Evolutionary conservation across 2,888 invertebrate species (phyloP), one percentile per base, ranked within the genome.

Genomic region (Homarus gammarus): DNA sequence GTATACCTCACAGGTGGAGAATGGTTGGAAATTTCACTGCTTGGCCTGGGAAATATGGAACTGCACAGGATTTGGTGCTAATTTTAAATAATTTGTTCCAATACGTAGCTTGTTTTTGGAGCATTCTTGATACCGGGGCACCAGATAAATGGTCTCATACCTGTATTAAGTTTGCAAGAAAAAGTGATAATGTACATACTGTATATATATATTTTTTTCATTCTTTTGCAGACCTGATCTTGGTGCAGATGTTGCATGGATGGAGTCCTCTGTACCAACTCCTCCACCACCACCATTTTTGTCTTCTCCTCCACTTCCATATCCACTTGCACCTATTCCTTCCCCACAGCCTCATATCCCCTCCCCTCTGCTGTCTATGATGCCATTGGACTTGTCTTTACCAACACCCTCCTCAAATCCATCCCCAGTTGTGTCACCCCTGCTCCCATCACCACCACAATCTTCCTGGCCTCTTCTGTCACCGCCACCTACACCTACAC

Each of bases 231-330:
- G 64, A 82, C 38, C 68, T 40, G 84, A 61, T 61, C 44, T 56
- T 51, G 38, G 33, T 31, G 68, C 70, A 31, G 83, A 83, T 27
- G 68, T 70, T n/a, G 38, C 44, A 31, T 70, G 40, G 40, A 18
- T 83, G 38, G 84, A 84, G 12, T 36, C 72, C 36, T 51, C 73
- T 36, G 61, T 84, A 12, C 84, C 84, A 18, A 51, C 73, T 22
- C 84, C 84, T 18, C 84, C 84, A 1, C 84, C 84, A 10, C 84
- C 84, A 56, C 84, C 84, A 12, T 75, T 84, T 38, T 51, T 51
- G 18, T n/a, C 84, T 10, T 36, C 51, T 10, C 56, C 56, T 1
- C 68, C 40, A 79, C 56, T 51, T n/a, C 2, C 27, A 0, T n/a
- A n/a, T 12, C 64, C n/a, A 0, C 27, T 27, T n/a, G 8, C 3